phyloP scores from a whole-genome alignment of 2,113 vertebrate species.

The Marmota flaviventris region DNA sequence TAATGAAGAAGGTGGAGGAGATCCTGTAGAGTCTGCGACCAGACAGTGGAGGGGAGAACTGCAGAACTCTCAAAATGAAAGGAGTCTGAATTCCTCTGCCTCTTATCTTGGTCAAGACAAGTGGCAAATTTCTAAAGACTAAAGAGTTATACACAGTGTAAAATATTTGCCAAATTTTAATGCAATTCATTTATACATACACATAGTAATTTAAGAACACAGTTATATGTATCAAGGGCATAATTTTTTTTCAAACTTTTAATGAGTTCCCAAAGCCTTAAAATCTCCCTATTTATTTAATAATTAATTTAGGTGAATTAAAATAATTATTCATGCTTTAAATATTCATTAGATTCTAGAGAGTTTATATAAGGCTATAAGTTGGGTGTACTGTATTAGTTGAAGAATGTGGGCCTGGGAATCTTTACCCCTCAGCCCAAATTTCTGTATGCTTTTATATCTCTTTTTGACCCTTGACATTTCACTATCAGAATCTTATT shows the following conservation, averaged over 20 bases:
- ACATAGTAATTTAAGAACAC: background rate
- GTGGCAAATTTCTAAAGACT: background rate
- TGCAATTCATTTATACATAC: background rate
- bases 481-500: constrained; percentile 12
- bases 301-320: constrained; percentile 1
- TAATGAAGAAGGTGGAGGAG: background rate
- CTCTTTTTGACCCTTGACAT: background rate
- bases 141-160: background rate
- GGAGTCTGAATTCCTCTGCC: background rate
- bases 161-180: background rate
- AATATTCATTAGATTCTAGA: background rate
- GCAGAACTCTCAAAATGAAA: background rate
- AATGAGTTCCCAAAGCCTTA: background rate
- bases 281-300: background rate
- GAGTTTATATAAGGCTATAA: background rate
- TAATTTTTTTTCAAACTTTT: background rate
- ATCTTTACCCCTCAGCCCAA: background rate
- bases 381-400: background rate
- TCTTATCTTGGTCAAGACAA: background rate
- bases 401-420: background rate
- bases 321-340: background rate
- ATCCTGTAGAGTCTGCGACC: background rate
- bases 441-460: background rate
- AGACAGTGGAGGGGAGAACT: background rate
- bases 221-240: background rate